A percentile compares a stretch with the other conserved stretches of the same genome.
Conservation (phyloP, 2,888 invertebrate species). For the Trachelus stipa region DNA sequence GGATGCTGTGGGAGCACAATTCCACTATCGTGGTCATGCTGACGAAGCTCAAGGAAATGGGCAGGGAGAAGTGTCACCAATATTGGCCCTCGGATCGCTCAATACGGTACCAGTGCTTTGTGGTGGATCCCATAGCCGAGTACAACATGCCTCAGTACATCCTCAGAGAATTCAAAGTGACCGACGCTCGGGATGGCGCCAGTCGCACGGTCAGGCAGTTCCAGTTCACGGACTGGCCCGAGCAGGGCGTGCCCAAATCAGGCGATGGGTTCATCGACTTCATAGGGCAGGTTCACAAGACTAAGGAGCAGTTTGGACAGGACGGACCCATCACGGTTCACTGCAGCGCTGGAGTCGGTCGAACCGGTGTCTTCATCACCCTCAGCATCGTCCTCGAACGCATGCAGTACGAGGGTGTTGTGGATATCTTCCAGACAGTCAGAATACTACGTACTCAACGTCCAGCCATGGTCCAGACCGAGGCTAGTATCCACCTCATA, state of each 20-base stretch:
- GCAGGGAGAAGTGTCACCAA: conserved; percentile 98
- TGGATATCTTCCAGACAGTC: conserved; percentile 99
- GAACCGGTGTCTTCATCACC: conserved; percentile 98
- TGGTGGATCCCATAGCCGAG: conserved; percentile 99
- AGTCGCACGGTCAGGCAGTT: conserved; percentile 96
- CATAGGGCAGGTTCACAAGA: conserved; percentile 99
- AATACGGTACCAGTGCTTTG: conserved; percentile 96
- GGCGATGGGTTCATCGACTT: conserved; percentile 99
- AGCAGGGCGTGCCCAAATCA: conserved; percentile 96
- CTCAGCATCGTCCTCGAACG: conserved; percentile 97
- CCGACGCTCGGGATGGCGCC: conserved; percentile 96
- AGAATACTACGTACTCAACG: conserved; percentile 97
- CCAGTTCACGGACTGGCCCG: conserved; percentile 97
- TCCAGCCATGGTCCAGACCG: conserved; percentile 99
- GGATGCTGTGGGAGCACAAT: conserved; percentile 99
- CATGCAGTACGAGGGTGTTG: conserved; percentile 98
- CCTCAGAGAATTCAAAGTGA: conserved; percentile 98
- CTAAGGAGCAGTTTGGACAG: conserved; percentile 99
- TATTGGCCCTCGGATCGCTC: conserved; percentile 99
- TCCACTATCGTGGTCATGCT: conserved; percentile 99
- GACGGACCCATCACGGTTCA: conserved; percentile 99
- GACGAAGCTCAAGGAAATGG: conserved; percentile 97
- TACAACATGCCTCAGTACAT: conserved; percentile 99
- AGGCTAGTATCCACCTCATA: conserved; percentile 73
- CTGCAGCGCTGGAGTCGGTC: conserved; percentile 94